These are phyloP conservation scores for Holotrichia oblita DNA, from an alignment of 1,140 invertebrate genomes.

Conservation along the genomic window DNA sequence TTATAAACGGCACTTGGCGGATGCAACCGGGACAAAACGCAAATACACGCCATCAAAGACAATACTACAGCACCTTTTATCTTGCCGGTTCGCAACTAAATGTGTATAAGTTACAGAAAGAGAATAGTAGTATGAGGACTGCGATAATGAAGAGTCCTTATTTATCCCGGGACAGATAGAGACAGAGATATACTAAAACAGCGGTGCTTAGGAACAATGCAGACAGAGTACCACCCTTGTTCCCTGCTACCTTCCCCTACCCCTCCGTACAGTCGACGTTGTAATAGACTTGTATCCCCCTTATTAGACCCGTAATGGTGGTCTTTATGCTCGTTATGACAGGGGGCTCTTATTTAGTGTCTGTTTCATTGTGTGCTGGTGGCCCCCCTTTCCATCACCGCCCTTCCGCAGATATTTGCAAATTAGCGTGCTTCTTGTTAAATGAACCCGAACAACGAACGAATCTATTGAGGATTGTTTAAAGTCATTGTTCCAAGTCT, in stretches of 20 bases:
- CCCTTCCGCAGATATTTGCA: conserved; percentile 41
- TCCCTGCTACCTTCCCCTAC: not conserved
- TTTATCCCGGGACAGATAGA: conserved; percentile 40
- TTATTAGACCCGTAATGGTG: conserved; percentile 37
- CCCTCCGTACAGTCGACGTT: not conserved
- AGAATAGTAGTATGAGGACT: not conserved
- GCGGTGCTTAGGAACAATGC: conserved; percentile 36
- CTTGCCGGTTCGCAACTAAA: not conserved
- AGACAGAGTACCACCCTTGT: not conserved
- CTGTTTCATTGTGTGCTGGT: conserved; percentile 45
- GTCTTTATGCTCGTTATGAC: conserved; percentile 39
- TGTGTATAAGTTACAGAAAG: conserved; percentile 26
- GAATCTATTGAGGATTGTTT: conserved; percentile 39
- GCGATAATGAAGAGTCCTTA: conserved; percentile 39
- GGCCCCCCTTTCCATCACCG: conserved; percentile 36
- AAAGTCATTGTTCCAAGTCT: conserved; percentile 32
- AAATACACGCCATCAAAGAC: conserved; percentile 1
- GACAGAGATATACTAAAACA: conserved; percentile 30
- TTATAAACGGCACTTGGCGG: not conserved
- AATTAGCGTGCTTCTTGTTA: conserved; percentile 47
- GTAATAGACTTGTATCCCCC: conserved; percentile 12
- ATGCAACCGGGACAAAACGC: not conserved
- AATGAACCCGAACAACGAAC: conserved; percentile 42
- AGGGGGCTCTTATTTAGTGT: conserved; percentile 47
- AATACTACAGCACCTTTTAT: conserved; percentile 11